Conservation (phyloP, 2,888 invertebrate species). For the Phaonia tiefii region DNA sequence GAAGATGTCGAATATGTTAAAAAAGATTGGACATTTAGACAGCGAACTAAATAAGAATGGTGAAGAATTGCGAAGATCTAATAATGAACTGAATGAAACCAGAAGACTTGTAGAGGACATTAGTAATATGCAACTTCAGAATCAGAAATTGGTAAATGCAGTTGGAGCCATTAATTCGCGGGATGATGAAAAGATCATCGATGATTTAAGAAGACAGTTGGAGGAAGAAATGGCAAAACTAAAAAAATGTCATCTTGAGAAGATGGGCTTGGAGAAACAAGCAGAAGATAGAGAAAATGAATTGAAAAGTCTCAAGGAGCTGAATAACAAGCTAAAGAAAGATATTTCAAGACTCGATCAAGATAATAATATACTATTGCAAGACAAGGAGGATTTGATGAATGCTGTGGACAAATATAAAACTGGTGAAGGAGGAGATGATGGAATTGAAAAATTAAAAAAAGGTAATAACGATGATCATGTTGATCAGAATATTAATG, state of each 20-base stretch:
- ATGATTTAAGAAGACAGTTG: conserved; percentile 71
- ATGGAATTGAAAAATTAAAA: conserved; percentile 10
- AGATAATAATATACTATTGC: conserved; percentile 29
- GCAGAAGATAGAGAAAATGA: conserved; percentile 68
- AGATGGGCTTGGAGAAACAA: conserved; percentile 60
- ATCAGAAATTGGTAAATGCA: conserved; percentile 70
- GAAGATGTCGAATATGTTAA: conserved; percentile 55
- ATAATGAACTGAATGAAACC: conserved; percentile 71
- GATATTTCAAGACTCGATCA: conserved; percentile 25
- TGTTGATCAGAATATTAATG: background rate
- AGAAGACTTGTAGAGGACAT: conserved; percentile 73
- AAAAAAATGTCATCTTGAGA: conserved; percentile 68
- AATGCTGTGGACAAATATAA: conserved; percentile 9
- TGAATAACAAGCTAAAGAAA: conserved; percentile 42
- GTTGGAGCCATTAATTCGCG: conserved; percentile 70
- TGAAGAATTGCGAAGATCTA: conserved; percentile 65
- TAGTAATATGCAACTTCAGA: conserved; percentile 72
- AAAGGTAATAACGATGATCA: conserved; percentile 40
- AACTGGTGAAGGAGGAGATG: conserved; percentile 3
- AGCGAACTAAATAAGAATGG: conserved; percentile 67
- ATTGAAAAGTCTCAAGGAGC: conserved; percentile 51
- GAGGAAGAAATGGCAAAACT: conserved; percentile 69
- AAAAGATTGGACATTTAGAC: conserved; percentile 70
- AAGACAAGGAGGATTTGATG: background rate
- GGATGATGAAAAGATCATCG: conserved; percentile 70